These are phyloP conservation scores for Drosophila athabasca DNA, from an alignment of 1,140 invertebrate species.

Conservation along the genomic window DNA sequence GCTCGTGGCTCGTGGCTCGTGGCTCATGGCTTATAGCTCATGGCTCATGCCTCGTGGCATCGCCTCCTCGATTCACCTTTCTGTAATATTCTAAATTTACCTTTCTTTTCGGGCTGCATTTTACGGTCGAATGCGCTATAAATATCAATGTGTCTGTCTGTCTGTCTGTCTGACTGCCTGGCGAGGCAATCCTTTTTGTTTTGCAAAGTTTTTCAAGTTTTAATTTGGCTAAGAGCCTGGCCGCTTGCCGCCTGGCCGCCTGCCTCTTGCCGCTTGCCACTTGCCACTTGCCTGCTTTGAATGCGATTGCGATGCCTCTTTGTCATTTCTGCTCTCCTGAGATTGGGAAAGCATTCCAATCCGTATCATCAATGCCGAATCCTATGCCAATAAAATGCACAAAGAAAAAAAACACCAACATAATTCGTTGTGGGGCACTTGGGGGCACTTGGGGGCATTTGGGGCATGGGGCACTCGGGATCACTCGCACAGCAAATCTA, in stretches of 20 bases:
- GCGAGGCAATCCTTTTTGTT: slow-evolving; percentile 24
- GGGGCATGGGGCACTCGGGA: too few species aligned
- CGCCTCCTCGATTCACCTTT: slow-evolving; percentile 22
- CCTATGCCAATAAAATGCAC: slow-evolving; percentile 22
- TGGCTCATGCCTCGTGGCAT: slow-evolving; percentile 4
- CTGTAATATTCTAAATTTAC: slow-evolving; percentile 47
- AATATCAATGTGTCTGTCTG: slow-evolving; percentile 33
- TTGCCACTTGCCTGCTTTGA: not conserved
- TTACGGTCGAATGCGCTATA: slow-evolving; percentile 33
- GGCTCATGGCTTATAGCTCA: slow-evolving; percentile 21
- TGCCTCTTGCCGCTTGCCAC: slow-evolving; percentile 1
- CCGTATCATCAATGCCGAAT: slow-evolving; percentile 2
- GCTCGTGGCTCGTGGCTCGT: slow-evolving; percentile 23
- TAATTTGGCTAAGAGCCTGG: slow-evolving; percentile 62
- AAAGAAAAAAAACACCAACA: slow-evolving; percentile 30
- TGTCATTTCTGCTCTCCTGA: slow-evolving; percentile 10
- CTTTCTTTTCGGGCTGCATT: slow-evolving; percentile 41
- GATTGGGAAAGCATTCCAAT: not conserved
- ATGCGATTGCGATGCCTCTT: not conserved
- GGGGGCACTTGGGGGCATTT: too few species aligned
- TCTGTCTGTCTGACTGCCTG: slow-evolving; percentile 4
- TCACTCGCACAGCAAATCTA: slow-evolving; percentile 64
- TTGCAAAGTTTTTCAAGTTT: slow-evolving; percentile 40
- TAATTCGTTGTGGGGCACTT: not conserved
- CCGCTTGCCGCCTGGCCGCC: slow-evolving; percentile 11